A percentile compares a stretch with the other conserved stretches of the same genome.
Evolutionary conservation across 2,113 vertebrate species (phyloP).

Genomic region (Silurus asotus): DNA sequence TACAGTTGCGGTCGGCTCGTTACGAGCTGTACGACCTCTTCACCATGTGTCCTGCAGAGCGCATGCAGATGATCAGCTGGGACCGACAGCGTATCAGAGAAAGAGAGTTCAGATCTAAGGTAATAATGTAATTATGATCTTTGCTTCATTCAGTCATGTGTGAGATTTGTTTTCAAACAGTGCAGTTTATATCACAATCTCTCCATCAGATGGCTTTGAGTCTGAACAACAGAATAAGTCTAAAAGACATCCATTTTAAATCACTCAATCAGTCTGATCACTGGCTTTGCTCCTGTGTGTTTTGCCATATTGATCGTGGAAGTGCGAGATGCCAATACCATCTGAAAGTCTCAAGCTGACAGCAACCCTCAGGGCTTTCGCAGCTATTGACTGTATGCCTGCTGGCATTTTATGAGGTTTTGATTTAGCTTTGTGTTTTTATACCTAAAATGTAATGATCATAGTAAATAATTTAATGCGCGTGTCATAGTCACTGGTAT

Average conservation of each 20-base stretch:
- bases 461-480: neutral
- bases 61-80: slow-evolving; percentile 72
- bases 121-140: slow-evolving; percentile 36
- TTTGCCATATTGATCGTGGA: neutral
- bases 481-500: neutral
- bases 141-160: neutral
- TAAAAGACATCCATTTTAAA: no score
- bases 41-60: slow-evolving; percentile 65
- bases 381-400: neutral
- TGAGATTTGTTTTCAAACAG: neutral
- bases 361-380: neutral
- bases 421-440: neutral
- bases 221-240: neutral
- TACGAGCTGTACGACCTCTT: slow-evolving; percentile 71
- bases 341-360: neutral
- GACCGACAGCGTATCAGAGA: slow-evolving; percentile 67
- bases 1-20: slow-evolving; percentile 68
- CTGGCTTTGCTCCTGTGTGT: neutral
- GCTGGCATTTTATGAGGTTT: neutral
- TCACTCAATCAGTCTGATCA: slow-evolving; percentile 1
- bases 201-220: neutral
- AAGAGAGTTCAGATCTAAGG: slow-evolving; percentile 60
- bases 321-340: neutral
- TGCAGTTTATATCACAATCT: neutral
- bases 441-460: neutral